Evolutionary conservation across 2,797 vertebrate species (phyloP), one percentile per base, ranked within the genome.

Genomic region (Anguilla megastoma): DNA sequence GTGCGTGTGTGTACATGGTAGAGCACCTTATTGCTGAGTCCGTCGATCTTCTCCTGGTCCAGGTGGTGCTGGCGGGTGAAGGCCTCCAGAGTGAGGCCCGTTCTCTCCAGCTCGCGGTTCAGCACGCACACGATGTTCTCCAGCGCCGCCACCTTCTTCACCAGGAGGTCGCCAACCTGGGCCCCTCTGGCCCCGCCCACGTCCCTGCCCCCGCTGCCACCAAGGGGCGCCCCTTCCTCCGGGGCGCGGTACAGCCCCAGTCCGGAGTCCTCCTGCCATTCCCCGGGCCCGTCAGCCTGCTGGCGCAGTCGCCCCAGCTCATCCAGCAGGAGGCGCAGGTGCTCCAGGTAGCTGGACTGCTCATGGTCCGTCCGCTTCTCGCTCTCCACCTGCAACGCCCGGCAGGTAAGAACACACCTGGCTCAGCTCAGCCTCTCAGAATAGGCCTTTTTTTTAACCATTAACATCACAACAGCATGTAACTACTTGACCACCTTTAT

Each of bases 81-180:
- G 5, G 98, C 98, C 91, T 98, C 98, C 0, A 97, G 89, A 0
- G 96, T 96, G 0, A 97, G 88, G 0, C 97, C 97, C 1, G 95
- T 96, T 69, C 97, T 94, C 90, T 99, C 98, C 92, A 99, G 97
- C 90, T 99, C 98, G 5, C 98, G 96, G 92, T 99, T 99, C 84
- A 99, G 94, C 87, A 99, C 98, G 0, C 98, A 98, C 50, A 98
- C 97, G 0, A 99, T 99, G 94, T 98, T 98, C 95, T 99, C 98
- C 58, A 99, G 96, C 18, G 98, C 97, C 0, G 89, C 94, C 0
- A 97, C 96, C 95, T 99, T 96, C 91, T 93, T 94, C 89, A 96
- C 96, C 5, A 97, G 30, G 58, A 97, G 30, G 58, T 16, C 7
- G 33, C 84, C 9, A 5, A 14, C 9, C 56, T 85, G 54, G 21